These are phyloP conservation scores for Pogonognathellus flavescens DNA, from an alignment of 1,140 invertebrate genomes.

Conservation along the genomic window DNA sequence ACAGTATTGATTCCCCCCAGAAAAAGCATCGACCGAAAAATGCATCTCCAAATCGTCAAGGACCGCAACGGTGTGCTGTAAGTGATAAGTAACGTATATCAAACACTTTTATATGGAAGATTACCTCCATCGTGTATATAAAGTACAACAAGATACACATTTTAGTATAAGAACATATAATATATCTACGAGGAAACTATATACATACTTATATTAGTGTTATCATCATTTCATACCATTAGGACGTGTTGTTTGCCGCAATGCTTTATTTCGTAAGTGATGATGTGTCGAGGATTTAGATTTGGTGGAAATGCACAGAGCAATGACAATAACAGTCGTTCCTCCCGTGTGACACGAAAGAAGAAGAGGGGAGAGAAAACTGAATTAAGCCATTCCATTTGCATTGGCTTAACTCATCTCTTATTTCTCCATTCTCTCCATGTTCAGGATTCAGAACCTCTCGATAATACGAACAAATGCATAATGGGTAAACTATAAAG, in stretches of 20 bases:
- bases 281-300: not conserved
- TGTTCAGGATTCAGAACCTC: too few species aligned
- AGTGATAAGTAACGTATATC: slow-evolving; percentile 66
- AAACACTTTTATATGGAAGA: not conserved
- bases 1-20: slow-evolving; percentile 62
- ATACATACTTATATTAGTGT: not conserved
- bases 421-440: not conserved
- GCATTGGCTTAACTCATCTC: slow-evolving; percentile 46
- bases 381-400: slow-evolving; percentile 57
- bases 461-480: too few species aligned
- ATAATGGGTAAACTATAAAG: too few species aligned
- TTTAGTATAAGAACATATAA: not conserved
- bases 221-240: not conserved
- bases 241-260: not conserved
- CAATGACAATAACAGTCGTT: slow-evolving; percentile 11
- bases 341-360: not conserved
- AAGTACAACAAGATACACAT: not conserved
- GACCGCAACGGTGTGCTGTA: slow-evolving; percentile 84
- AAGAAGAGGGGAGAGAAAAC: slow-evolving; percentile 19
- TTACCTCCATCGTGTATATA: not conserved
- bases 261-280: not conserved
- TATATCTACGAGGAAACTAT: not conserved
- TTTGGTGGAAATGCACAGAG: not conserved
- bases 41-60: slow-evolving; percentile 83
- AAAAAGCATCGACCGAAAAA: slow-evolving; percentile 82